These are phyloP conservation scores for Notiomystis cincta DNA, from an alignment of 2,113 vertebrate genomes.

Conservation along the genomic window DNA sequence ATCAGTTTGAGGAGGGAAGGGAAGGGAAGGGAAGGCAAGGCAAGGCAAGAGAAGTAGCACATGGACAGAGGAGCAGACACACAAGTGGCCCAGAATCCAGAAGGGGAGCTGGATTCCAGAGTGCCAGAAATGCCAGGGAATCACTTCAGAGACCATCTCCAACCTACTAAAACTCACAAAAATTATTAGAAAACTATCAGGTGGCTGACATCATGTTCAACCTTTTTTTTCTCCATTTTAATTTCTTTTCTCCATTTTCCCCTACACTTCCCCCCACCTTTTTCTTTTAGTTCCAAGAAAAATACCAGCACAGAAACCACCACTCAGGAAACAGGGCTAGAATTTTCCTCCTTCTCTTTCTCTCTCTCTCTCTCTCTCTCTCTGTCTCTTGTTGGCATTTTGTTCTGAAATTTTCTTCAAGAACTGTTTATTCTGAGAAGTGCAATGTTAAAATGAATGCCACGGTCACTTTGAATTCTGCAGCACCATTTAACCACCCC, in stretches of 20 bases:
- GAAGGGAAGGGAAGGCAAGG: not conserved
- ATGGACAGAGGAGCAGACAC: not conserved
- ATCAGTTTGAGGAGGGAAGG: not conserved
- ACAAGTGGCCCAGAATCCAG: not conserved
- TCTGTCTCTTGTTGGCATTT: not conserved
- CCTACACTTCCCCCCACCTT: accelerated
- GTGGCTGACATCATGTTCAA: accelerated
- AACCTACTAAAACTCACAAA: not conserved
- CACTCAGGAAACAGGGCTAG: not conserved
- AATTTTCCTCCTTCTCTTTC: not conserved
- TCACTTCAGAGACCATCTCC: not conserved
- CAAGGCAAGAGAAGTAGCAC: not conserved
- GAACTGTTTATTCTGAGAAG: not conserved
- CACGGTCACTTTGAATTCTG: not conserved
- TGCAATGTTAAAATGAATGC: not conserved
- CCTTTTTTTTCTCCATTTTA: no score
- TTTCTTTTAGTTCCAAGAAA: not conserved
- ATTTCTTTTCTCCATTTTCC: not conserved
- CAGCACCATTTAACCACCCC: not conserved
- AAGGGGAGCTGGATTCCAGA: not conserved
- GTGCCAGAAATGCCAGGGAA: not conserved
- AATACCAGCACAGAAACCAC: not conserved
- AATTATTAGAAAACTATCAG: not conserved
- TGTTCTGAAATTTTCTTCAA: not conserved
- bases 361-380: not conserved